These are phyloP conservation scores for Cheilosia vernalis DNA, from an alignment of 2,888 invertebrate species.

Conservation along the genomic window DNA sequence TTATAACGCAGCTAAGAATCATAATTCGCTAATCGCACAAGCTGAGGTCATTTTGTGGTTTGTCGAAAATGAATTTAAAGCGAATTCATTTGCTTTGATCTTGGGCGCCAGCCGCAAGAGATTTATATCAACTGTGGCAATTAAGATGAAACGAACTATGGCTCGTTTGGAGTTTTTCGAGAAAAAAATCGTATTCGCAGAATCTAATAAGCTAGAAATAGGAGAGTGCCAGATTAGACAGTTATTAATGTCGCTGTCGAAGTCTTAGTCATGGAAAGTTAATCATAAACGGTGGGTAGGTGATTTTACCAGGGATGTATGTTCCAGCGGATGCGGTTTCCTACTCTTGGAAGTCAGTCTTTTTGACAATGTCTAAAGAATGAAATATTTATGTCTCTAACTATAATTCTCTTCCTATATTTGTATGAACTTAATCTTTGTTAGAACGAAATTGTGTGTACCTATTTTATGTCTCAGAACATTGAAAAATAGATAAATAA, in stretches of 20 bases:
- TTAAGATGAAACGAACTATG: conserved; percentile 49
- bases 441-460: no score
- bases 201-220: conserved; percentile 9
- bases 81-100: conserved; percentile 54
- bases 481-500: no score
- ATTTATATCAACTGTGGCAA: conserved; percentile 53
- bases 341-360: neutral
- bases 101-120: conserved; percentile 43
- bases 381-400: no score
- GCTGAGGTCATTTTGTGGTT: conserved; percentile 63
- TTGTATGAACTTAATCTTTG: no score
- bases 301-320: neutral
- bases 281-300: neutral
- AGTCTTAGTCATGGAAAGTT: conserved; percentile 16
- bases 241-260: neutral
- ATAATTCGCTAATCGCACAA: conserved; percentile 43
- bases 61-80: conserved; percentile 50
- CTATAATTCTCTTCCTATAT: no score
- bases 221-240: conserved; percentile 1
- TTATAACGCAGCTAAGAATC: conserved; percentile 4
- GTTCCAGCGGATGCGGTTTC: neutral
- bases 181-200: conserved; percentile 22
- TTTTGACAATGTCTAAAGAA: no score
- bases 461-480: no score
- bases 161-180: conserved; percentile 17